These are phyloP conservation scores for Lepeophtheirus nordmannii DNA, from an alignment of 2,888 invertebrate species.

Conservation along the genomic window DNA sequence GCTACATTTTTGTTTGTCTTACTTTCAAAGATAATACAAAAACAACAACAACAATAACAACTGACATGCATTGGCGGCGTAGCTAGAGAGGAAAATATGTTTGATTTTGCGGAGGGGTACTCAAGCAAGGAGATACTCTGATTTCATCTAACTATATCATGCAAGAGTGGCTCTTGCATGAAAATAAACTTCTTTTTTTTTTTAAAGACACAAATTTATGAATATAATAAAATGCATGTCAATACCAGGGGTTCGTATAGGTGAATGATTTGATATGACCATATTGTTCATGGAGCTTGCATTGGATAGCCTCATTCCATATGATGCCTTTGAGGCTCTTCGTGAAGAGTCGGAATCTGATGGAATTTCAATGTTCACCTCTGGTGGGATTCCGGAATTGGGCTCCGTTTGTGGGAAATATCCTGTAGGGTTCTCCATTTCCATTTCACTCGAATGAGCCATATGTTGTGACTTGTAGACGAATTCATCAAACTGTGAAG, in stretches of 20 bases:
- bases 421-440: background rate
- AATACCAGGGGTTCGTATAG: background rate
- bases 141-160: no score
- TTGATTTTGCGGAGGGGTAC: no score
- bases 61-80: no score
- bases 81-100: no score
- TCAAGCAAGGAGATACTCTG: no score
- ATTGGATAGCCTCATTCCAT: constrained; percentile 2
- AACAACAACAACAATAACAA: no score
- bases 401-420: background rate
- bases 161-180: no score
- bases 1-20: no score
- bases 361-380: constrained; percentile 21
- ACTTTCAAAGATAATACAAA: no score
- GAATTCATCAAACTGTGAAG: constrained; percentile 9
- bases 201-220: no score
- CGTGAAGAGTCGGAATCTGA: constrained; percentile 20
- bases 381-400: background rate
- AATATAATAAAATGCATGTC: background rate
- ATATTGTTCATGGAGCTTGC: constrained; percentile 16
- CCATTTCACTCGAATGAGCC: background rate
- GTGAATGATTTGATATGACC: background rate
- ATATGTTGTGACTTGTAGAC: constrained; percentile 11
- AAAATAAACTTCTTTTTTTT: no score
- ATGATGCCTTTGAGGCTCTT: background rate